Conservation (phyloP, 2,888 invertebrate genomes). For the Dolomedes plantarius region DNA sequence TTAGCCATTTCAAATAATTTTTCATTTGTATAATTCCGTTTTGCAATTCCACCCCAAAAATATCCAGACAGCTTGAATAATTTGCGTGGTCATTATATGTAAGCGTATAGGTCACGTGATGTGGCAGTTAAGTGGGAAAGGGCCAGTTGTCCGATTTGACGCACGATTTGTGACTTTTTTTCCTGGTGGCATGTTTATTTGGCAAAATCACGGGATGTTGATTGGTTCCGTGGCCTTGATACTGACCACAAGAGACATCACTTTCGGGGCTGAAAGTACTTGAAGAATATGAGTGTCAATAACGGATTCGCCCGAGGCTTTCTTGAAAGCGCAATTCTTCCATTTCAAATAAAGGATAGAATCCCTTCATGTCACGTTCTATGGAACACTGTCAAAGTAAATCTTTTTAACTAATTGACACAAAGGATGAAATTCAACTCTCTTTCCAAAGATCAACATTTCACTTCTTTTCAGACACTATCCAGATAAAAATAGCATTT, state of each 20-base stretch:
- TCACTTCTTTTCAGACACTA: not conserved
- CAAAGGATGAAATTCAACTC: not conserved
- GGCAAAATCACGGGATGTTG: slow-evolving; percentile 47
- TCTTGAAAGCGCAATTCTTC: slow-evolving; percentile 22
- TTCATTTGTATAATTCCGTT: not conserved
- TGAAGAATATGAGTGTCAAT: slow-evolving; percentile 41
- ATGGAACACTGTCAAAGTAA: slow-evolving; percentile 19
- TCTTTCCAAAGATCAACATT: not conserved
- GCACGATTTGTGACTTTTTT: slow-evolving; percentile 24
- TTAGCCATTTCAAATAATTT: too few species aligned
- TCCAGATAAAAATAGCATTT: not conserved
- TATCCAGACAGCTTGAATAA: not conserved
- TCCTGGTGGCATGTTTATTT: slow-evolving; percentile 51
- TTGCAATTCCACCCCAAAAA: not conserved
- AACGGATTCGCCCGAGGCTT: slow-evolving; percentile 17
- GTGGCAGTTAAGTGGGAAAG: slow-evolving; percentile 27
- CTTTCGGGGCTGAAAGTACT: slow-evolving; percentile 7
- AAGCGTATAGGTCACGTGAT: slow-evolving; percentile 10
- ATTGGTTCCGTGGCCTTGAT: slow-evolving; percentile 46
- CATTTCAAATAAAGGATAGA: slow-evolving; percentile 29
- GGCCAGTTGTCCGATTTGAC: slow-evolving; percentile 46
- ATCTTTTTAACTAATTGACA: not conserved
- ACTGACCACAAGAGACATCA: slow-evolving; percentile 46
- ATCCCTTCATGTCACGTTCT: slow-evolving; percentile 25
- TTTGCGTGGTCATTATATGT: not conserved